Evolutionary conservation across 2,113 vertebrate genomes (phyloP).

Genomic region (Aptenodytes patagonicus): DNA sequence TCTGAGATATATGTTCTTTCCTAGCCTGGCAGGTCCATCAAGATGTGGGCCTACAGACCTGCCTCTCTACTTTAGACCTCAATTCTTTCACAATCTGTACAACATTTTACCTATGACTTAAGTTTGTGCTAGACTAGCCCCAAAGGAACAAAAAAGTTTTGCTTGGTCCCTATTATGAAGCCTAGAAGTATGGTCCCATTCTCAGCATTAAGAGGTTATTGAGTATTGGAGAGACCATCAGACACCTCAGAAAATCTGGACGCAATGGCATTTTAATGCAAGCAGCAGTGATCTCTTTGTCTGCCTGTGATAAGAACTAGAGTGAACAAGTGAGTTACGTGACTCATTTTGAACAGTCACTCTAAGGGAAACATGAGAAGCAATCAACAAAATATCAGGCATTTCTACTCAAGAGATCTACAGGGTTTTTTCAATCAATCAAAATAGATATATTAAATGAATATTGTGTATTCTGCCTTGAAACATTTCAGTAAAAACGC

Average conservation of each 20-base stretch:
- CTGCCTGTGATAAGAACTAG: not conserved
- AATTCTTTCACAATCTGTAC: not conserved
- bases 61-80: not conserved
- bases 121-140: not conserved
- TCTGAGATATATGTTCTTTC: not conserved
- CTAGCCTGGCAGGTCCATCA: not conserved
- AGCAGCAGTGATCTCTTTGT: not conserved
- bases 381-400: not conserved
- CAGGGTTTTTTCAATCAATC: not conserved
- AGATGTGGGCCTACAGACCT: not conserved
- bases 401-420: not conserved
- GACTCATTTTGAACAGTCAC: not conserved
- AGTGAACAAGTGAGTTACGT: not conserved
- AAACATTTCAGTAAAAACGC: not conserved
- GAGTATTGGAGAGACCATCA: not conserved
- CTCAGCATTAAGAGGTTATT: not conserved
- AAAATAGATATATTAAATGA: not conserved
- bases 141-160: fast-evolving
- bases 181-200: not conserved
- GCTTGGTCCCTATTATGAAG: not conserved
- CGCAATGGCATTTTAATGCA: not conserved
- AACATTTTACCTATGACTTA: not conserved
- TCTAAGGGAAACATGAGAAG: not conserved
- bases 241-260: not conserved
- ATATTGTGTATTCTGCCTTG: not conserved